Evolutionary conservation across 2,113 vertebrate species (phyloP).

Genomic region (Dromaius novaehollandiae): DNA sequence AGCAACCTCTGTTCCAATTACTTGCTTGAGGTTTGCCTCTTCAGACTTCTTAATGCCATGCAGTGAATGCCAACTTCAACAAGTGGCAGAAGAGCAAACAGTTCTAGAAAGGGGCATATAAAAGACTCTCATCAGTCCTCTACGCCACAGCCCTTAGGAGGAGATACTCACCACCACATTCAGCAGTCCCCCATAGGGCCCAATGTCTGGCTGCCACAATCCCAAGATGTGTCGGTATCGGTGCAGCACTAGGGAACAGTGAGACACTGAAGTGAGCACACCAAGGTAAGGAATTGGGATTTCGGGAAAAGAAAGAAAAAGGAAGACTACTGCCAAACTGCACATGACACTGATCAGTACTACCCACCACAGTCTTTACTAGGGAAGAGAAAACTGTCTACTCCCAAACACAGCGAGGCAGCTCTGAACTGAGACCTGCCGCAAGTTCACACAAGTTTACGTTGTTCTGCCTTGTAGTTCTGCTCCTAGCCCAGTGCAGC

Average conservation of each 20-base stretch:
- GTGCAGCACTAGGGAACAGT: slow-evolving; percentile 86
- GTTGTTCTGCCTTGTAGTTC: neutral
- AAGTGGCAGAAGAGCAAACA: neutral
- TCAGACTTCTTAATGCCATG: fast-evolving
- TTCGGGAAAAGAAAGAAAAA: neutral
- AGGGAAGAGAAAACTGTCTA: neutral
- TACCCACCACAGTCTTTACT: neutral
- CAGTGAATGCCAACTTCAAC: neutral
- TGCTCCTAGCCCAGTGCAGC: neutral
- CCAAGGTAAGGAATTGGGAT: fast-evolving
- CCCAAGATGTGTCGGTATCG: slow-evolving; percentile 94
- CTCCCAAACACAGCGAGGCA: neutral
- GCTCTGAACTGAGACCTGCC: neutral
- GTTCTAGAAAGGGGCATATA: fast-evolving
- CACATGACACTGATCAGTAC: neutral
- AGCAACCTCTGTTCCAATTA: neutral
- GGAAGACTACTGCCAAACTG: neutral
- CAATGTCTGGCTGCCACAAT: slow-evolving; percentile 98
- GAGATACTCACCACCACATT: slow-evolving; percentile 87
- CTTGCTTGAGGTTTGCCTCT: neutral
- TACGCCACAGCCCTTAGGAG: fast-evolving
- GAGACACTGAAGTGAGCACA: slow-evolving; percentile 18
- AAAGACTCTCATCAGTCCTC: fast-evolving
- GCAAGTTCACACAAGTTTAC: neutral
- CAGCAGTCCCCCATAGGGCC: slow-evolving; percentile 96